Evolutionary conservation across 2,797 vertebrate genomes (phyloP).

Genomic region (Odontamblyopus lacepedii): DNA sequence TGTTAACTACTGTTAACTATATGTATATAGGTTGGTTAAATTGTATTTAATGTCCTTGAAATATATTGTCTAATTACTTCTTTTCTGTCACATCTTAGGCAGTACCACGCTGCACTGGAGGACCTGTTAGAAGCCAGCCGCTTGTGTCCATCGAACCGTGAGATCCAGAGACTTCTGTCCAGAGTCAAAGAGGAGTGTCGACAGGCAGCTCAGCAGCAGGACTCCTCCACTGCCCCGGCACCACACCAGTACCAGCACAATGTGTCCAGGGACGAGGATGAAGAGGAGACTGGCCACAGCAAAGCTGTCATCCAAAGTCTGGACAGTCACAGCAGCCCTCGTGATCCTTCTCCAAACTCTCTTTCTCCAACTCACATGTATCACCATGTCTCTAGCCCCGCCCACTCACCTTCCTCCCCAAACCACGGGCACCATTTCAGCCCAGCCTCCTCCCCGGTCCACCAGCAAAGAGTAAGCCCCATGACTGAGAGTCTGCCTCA

Average conservation of each 20-base stretch:
- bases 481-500: slow-evolving; percentile 83
- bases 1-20: neutral
- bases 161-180: slow-evolving; percentile 93
- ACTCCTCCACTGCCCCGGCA: slow-evolving; percentile 50
- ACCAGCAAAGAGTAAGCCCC: slow-evolving; percentile 83
- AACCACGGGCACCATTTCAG: slow-evolving; percentile 85
- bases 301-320: slow-evolving; percentile 61
- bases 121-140: slow-evolving; percentile 94
- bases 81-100: slow-evolving; percentile 72
- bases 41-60: neutral
- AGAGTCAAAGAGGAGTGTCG: slow-evolving; percentile 93
- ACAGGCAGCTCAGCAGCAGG: slow-evolving; percentile 80
- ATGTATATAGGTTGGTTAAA: neutral
- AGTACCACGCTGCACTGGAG: slow-evolving; percentile 93
- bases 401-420: slow-evolving; percentile 78
- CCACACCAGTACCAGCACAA: slow-evolving; percentile 45
- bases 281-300: slow-evolving; percentile 82
- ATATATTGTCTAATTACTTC: neutral
- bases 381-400: slow-evolving; percentile 69
- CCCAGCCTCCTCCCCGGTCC: slow-evolving; percentile 85
- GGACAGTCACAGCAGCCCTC: slow-evolving; percentile 28
- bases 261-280: slow-evolving; percentile 77
- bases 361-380: slow-evolving; percentile 68
- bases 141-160: slow-evolving; percentile 93
- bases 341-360: slow-evolving; percentile 35